Evolutionary conservation across 2,113 vertebrate species (phyloP).

Genomic region (Archilochus colubris): DNA sequence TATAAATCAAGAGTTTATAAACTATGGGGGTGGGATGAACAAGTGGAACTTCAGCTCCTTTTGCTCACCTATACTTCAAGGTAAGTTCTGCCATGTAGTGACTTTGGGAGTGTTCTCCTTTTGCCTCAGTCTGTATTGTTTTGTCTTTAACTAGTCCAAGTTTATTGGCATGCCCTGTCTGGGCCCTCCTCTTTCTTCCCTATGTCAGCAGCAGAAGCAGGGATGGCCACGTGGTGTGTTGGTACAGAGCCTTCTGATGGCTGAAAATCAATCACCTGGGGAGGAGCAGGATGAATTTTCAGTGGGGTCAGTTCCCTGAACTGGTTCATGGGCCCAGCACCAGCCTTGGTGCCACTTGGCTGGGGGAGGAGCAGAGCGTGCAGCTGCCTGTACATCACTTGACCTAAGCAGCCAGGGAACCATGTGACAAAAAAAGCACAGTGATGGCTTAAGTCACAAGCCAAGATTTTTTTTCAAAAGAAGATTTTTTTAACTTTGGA

Average conservation of each 20-base stretch:
- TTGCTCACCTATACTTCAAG: not conserved
- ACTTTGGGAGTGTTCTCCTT: not conserved
- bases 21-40: not conserved
- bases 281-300: not conserved
- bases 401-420: not conserved
- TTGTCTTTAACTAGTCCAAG: not conserved
- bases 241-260: not conserved
- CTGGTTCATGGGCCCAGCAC: not conserved
- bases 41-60: not conserved
- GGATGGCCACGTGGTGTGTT: not conserved
- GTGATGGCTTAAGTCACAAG: not conserved
- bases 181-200: not conserved
- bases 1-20: not conserved
- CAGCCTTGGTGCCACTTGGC: fast-evolving
- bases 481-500: not conserved
- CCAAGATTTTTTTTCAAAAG: not conserved
- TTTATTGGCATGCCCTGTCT: not conserved
- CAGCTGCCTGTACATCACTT: fast-evolving
- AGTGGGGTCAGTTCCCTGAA: not conserved
- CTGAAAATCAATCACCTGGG: not conserved
- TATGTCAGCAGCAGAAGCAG: not conserved
- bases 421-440: fast-evolving
- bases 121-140: not conserved
- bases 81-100: not conserved
- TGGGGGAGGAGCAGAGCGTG: too few species aligned